phyloP scores from a whole-genome alignment of 2,113 vertebrate genomes.

The Rhynchomys soricoides region DNA sequence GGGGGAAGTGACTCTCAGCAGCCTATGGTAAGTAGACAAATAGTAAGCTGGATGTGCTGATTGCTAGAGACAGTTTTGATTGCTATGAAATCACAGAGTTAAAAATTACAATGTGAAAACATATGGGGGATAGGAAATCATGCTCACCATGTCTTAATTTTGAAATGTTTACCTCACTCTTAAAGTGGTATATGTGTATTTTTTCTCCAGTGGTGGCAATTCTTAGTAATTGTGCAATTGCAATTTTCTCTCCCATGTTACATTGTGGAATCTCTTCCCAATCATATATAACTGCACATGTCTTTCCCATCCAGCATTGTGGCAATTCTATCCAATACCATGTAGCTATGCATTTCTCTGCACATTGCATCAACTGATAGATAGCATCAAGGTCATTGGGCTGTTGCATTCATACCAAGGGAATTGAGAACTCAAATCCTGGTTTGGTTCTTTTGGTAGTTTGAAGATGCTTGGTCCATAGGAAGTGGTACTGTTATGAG shows the following conservation, averaged over 20 bases:
- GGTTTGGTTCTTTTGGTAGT: neutral
- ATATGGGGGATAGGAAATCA: neutral
- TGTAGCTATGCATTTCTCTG: neutral
- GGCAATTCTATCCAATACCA: neutral
- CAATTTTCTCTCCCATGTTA: neutral
- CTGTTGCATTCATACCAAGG: neutral
- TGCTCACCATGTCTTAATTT: neutral
- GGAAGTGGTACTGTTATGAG: too few relatives aligned
- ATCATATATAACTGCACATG: neutral
- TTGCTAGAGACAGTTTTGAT: neutral
- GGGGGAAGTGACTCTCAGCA: neutral
- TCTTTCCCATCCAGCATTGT: neutral
- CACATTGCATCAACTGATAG: neutral
- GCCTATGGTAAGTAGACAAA: neutral
- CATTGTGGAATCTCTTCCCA: neutral
- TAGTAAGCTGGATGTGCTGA: conserved; percentile 1
- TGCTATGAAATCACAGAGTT: neutral
- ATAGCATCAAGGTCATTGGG: neutral
- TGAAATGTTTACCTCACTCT: neutral
- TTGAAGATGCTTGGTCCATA: too few relatives aligned
- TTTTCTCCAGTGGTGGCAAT: neutral
- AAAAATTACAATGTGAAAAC: neutral
- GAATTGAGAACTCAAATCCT: neutral
- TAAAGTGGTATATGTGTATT: neutral
- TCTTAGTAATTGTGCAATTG: neutral